These are phyloP conservation scores for Micromys minutus DNA, from an alignment of 2,113 vertebrate genomes.

Conservation along the genomic window DNA sequence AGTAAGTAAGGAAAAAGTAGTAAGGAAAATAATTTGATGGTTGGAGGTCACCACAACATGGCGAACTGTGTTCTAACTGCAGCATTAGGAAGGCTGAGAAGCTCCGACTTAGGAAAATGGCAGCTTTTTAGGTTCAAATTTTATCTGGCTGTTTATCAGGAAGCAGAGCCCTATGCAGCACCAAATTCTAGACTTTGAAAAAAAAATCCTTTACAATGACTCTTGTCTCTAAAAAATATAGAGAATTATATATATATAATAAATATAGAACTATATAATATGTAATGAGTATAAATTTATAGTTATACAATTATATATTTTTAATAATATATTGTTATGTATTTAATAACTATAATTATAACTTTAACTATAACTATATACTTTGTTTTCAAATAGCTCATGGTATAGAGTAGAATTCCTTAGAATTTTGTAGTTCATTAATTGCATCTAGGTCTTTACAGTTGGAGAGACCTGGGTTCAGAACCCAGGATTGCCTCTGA, in stretches of 20 bases:
- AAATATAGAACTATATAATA: neutral
- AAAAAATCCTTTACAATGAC: neutral
- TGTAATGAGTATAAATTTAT: neutral
- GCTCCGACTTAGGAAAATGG: neutral
- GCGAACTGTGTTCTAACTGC: neutral
- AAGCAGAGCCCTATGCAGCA: conserved; percentile 13
- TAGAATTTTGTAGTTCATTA: neutral
- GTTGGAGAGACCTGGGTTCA: neutral
- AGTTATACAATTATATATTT: too few species aligned
- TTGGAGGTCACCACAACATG: neutral
- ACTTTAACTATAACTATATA: too few species aligned
- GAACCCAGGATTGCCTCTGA: neutral
- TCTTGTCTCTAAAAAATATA: neutral
- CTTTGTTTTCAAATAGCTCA: conserved; percentile 42
- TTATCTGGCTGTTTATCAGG: neutral
- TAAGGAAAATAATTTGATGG: neutral
- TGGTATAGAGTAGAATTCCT: neutral
- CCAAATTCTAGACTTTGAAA: neutral
- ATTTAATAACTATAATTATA: too few species aligned
- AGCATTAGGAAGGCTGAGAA: neutral
- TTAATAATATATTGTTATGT: too few species aligned
- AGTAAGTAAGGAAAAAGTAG: neutral
- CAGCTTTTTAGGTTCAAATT: conserved; percentile 25
- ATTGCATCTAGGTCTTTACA: conserved; percentile 14
- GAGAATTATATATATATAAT: neutral